Evolutionary conservation across 2,888 invertebrate species (phyloP).

Genomic region (Lycia hirtaria): DNA sequence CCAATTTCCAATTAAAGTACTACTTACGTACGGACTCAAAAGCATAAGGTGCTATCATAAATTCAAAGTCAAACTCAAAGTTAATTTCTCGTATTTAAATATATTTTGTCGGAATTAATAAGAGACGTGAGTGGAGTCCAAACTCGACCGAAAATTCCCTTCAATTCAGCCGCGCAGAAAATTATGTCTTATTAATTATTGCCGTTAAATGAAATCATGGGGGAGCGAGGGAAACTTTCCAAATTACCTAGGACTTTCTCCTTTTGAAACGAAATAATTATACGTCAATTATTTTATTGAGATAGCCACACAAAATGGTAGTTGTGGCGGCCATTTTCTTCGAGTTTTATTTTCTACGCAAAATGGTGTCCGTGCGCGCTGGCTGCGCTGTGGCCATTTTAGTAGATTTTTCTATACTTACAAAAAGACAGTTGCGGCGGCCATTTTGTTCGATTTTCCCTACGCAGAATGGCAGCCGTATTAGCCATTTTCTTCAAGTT

Average conservation of each 20-base stretch:
- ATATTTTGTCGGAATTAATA: slow-evolving; percentile 67
- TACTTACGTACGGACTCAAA: slow-evolving; percentile 9
- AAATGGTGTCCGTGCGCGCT: no score
- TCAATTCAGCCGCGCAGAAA: slow-evolving; percentile 56
- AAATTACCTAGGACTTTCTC: slow-evolving; percentile 48
- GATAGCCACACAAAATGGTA: slow-evolving; percentile 42
- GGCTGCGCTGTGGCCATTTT: no score
- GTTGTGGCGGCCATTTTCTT: slow-evolving; percentile 42
- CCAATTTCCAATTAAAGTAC: slow-evolving; percentile 21
- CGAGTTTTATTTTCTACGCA: no score
- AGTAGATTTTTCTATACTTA: no score
- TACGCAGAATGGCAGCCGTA: slow-evolving; percentile 39
- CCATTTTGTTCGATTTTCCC: no score
- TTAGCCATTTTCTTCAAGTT: slow-evolving; percentile 43
- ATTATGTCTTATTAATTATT: slow-evolving; percentile 67
- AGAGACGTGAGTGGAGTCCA: slow-evolving; percentile 58
- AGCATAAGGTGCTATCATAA: slow-evolving; percentile 33
- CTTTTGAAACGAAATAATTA: slow-evolving; percentile 54
- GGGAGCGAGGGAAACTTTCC: slow-evolving; percentile 22
- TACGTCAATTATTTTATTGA: slow-evolving; percentile 39
- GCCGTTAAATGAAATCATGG: slow-evolving; percentile 58
- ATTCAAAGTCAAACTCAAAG: slow-evolving; percentile 48
- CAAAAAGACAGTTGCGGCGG: no score
- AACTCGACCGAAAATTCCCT: slow-evolving; percentile 53
- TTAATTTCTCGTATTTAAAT: slow-evolving; percentile 67